These are phyloP conservation scores for Itoplectis maculator DNA, from an alignment of 2,888 invertebrate species.

Conservation along the genomic window DNA sequence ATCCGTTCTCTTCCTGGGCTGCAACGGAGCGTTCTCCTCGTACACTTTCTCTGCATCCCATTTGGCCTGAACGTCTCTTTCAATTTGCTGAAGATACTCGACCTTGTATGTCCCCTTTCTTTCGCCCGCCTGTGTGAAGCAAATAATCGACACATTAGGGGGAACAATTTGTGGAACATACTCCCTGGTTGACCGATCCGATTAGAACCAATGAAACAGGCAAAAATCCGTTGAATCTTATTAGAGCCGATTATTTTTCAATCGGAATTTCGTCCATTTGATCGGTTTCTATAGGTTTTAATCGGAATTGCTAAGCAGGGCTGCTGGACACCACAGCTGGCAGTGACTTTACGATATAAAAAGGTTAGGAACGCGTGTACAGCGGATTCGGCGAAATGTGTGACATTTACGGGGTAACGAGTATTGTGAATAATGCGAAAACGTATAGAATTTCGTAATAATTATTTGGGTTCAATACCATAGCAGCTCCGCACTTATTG, in stretches of 20 bases:
- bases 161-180: background rate
- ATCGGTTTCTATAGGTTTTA: too few relatives aligned
- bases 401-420: background rate
- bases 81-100: conserved; percentile 95
- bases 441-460: background rate
- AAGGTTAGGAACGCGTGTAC: conserved; percentile 55
- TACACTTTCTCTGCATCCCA: conserved; percentile 94
- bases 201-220: too few relatives aligned
- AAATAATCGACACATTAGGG: conserved; percentile 27
- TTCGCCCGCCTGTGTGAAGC: conserved; percentile 83
- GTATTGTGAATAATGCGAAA: background rate
- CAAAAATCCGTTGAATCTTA: too few relatives aligned
- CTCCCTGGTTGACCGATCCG: too few relatives aligned
- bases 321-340: conserved; percentile 53
- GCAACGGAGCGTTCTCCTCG: conserved; percentile 92
- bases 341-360: conserved; percentile 15
- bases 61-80: conserved; percentile 92
- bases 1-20: conserved; percentile 86
- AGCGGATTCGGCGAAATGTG: background rate
- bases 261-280: too few relatives aligned
- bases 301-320: too few relatives aligned
- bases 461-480: conserved; percentile 51
- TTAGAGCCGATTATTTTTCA: too few relatives aligned
- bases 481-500: conserved; percentile 45
- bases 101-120: conserved; percentile 99